These are phyloP conservation scores for Zaprionus vittiger DNA, from an alignment of 1,140 invertebrate species.

Conservation along the genomic window DNA sequence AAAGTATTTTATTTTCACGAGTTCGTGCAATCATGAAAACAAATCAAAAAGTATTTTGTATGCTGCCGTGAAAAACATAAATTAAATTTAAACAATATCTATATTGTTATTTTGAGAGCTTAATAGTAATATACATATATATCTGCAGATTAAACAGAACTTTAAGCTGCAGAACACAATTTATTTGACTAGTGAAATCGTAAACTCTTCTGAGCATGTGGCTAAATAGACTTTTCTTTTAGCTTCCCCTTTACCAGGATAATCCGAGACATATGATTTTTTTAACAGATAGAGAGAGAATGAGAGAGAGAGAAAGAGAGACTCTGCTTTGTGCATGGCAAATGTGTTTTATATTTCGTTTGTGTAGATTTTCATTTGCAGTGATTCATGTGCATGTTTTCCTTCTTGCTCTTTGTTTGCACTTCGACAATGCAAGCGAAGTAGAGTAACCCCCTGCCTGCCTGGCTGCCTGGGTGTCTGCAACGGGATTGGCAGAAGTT, in stretches of 20 bases:
- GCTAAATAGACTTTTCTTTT: not conserved
- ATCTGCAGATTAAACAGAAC: not conserved
- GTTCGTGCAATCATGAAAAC: too few relatives aligned
- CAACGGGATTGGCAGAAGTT: conserved; percentile 1
- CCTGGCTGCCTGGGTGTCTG: not conserved
- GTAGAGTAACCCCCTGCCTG: not conserved
- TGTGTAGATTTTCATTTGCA: conserved; percentile 53
- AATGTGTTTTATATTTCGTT: conserved; percentile 62
- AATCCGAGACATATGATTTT: not conserved
- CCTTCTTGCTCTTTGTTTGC: conserved; percentile 24
- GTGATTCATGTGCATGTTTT: conserved; percentile 39
- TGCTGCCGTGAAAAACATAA: too few relatives aligned
- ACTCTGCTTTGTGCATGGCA: conserved; percentile 8
- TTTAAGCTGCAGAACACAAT: not conserved
- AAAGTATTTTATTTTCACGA: too few relatives aligned
- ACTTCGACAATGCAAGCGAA: conserved; percentile 2
- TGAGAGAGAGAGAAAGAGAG: not conserved
- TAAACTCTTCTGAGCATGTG: not conserved
- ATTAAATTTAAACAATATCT: too few relatives aligned
- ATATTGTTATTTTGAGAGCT: too few relatives aligned
- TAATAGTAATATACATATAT: too few relatives aligned
- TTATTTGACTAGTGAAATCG: not conserved
- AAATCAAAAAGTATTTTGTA: too few relatives aligned
- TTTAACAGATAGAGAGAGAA: not conserved
- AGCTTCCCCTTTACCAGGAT: not conserved